Conservation (phyloP, 1,140 invertebrate genomes). For the Drosophila ambigua region DNA sequence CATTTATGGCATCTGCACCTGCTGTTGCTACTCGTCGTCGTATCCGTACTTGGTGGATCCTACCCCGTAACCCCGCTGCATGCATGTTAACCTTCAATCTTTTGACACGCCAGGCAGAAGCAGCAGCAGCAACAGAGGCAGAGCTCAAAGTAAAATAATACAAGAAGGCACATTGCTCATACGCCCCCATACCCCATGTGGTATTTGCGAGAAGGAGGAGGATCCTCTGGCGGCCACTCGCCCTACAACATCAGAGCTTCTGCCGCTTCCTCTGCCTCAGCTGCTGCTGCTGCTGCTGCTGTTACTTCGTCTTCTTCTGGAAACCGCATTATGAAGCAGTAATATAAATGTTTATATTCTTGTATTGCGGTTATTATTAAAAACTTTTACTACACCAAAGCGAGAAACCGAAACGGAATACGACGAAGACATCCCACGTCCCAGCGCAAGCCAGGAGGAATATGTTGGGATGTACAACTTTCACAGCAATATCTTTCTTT, state of each 20-base stretch:
- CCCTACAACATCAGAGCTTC: conserved; percentile 7
- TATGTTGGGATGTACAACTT: conserved; percentile 48
- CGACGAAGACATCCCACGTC: conserved; percentile 13
- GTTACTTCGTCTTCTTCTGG: background rate
- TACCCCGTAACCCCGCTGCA: conserved; percentile 2
- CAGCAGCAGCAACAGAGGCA: background rate
- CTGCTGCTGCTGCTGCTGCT: background rate
- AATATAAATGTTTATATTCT: conserved; percentile 83
- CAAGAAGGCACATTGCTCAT: conserved; percentile 57
- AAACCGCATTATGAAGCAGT: conserved; percentile 74
- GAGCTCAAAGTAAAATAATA: conserved; percentile 71
- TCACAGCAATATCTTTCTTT: conserved; percentile 72
- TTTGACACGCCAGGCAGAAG: conserved; percentile 52
- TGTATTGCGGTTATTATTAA: conserved; percentile 83
- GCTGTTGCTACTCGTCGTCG: conserved; percentile 20
- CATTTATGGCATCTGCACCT: conserved; percentile 78
- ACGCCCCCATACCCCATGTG: conserved; percentile 13
- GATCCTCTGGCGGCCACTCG: conserved; percentile 15
- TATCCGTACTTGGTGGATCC: background rate
- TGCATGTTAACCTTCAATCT: conserved; percentile 70
- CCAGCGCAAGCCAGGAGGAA: no score
- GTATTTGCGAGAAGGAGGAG: background rate
- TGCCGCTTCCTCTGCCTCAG: background rate
- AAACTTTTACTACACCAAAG: conserved; percentile 74
- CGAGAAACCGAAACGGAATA: conserved; percentile 10